Base-by-base conservation (phyloP, 1,140 invertebrate species). In the Pteromalus puparum region DNA sequence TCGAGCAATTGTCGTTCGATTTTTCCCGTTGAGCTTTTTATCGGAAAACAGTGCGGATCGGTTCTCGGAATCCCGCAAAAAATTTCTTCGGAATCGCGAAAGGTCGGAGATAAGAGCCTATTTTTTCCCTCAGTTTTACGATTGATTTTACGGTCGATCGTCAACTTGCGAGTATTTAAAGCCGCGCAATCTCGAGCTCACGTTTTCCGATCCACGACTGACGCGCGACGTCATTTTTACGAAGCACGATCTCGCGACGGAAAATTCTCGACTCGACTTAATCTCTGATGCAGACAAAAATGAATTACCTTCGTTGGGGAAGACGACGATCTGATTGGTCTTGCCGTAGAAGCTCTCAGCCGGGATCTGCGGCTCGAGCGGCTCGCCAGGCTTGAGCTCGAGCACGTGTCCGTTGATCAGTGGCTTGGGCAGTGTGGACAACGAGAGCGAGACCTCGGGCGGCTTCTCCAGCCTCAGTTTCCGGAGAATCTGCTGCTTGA, bases 401-500 rank as follows among this genome's bases (percentile, higher is more conserved):
- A 92, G 90, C 48, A 92, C 91, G 83, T 91, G 92, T 1, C 95
- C 95, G 86, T 96, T 95, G 67, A 95, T 95, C 46, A 97, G 93
- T 3, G 96, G 96, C 89, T 95, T 95, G 0, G 96, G 96, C 86
- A 97, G 90, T 30, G 94, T 94, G 85, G 94, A 94, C 1, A 95
- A 90, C 5, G 94, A 90, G 26, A 93, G 87, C 10, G 94, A 94
- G 2, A 95, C 94, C 70, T 94, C 94, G 10, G 97, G 97, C 84
- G 95, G 95, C 89, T 95, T 95, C 70, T 95, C 96, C 1, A 97
- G 89, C 82, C 96, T 91, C 70, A 97, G 89, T 89, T 97, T 97
- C 90, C 95, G 95, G 76, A 97, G 90, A 24, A 97, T 97, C 91
- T 97, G 96, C 87, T 96, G 95, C 89, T 97, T 97, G 13, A 97